Percentiles rank a stretch among this genome's conserved stretches.
Evolutionary conservation across 2,113 vertebrate species (phyloP).

Genomic region (Triplophysa dalaica): DNA sequence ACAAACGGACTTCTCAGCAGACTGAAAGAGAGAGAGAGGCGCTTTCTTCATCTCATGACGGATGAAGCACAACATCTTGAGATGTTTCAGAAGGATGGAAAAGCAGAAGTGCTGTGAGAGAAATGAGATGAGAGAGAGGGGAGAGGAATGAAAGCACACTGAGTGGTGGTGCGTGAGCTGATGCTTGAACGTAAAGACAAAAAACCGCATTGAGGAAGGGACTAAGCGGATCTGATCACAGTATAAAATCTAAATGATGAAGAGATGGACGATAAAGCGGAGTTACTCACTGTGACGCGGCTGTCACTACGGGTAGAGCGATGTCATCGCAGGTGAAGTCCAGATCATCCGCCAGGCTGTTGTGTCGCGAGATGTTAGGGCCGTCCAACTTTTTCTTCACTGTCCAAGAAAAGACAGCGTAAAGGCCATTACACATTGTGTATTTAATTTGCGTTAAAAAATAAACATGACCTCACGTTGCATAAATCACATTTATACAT

Average conservation of each 20-base stretch:
- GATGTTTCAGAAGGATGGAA: constrained; percentile 31
- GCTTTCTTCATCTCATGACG: constrained; percentile 41
- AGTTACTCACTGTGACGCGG: constrained; percentile 76
- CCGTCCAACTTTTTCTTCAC: constrained; percentile 67
- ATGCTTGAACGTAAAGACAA: too few relatives aligned
- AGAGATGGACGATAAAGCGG: constrained; percentile 10
- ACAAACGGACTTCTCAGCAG: constrained; percentile 62
- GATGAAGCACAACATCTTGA: constrained; percentile 24
- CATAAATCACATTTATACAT: too few relatives aligned
- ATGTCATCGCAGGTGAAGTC: constrained; percentile 77
- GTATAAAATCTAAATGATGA: background rate
- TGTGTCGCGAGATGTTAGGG: constrained; percentile 75
- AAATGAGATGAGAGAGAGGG: background rate
- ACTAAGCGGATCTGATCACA: too few relatives aligned
- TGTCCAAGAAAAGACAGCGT: constrained; percentile 39
- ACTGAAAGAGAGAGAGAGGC: constrained; percentile 62
- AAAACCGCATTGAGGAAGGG: too few relatives aligned
- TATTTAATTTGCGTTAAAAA: too few relatives aligned
- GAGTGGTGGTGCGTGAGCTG: background rate
- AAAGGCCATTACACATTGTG: too few relatives aligned
- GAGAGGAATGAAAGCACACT: background rate
- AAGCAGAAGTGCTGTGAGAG: background rate
- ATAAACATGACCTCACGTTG: too few relatives aligned
- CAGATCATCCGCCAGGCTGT: constrained; percentile 80
- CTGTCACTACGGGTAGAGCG: constrained; percentile 65